Base-by-base conservation (phyloP, 2,113 vertebrate species). In the Kryptolebias marmoratus region DNA sequence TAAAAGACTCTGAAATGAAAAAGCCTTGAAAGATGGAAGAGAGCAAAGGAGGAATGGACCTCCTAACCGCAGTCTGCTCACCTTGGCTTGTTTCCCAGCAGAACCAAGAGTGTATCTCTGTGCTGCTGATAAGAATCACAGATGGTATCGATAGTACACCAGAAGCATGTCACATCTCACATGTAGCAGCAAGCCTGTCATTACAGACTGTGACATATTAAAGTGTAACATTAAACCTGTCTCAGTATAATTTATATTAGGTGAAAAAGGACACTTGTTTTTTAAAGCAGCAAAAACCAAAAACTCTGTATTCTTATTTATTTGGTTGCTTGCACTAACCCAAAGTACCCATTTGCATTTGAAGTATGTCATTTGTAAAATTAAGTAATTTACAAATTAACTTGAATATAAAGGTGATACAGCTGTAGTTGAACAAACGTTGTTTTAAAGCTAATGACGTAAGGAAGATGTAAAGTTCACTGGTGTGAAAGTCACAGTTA, bases 21-120 rank as follows among this genome's bases (percentile, higher is more conserved):
- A 91, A 86, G 84, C 79, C 78, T 66, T 91, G 84, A 92, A 91
- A 92, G 86, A 90, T 85, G 83, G 86, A 89, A 54, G 79, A 73
- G 82, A 78, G 83, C 61, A 76, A 68, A 71, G 67, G 73, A 79
- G 77, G 77, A 79, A 81, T 36, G 65, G 71, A 84, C 65, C 81
- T 71, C 68, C 83, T 87, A 82, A 74, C 68, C 60, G 13, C 72
- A 69, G 74, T 76, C 58, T 65, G 71, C 79, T 87, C 76, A 70
- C 65, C 75, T 79, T 87, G 80, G 80, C 78, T 53, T 22, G 22
- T 49, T 42, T 82, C 83, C 72, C 75, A 57, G 79, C 78, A 44
- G 2, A 56, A 72, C 60, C 69, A 71, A 49, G 71, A 87, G 77
- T 79, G 80, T 85, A 83, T 88, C 80, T 72, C 79, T 79, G 54